These are phyloP conservation scores for Aromia moschata DNA, from an alignment of 2,888 invertebrate genomes.

Conservation along the genomic window DNA sequence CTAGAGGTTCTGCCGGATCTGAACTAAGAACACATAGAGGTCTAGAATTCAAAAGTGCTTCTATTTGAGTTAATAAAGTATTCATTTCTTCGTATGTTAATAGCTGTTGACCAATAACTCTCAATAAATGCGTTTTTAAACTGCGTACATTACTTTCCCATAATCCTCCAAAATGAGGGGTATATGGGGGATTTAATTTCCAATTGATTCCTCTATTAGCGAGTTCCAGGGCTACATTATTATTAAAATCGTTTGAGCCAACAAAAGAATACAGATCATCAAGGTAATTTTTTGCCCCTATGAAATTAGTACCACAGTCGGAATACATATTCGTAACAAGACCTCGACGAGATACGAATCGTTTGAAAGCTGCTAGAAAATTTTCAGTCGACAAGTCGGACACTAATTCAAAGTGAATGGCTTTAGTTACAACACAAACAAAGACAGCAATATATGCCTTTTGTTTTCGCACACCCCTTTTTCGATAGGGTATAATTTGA, in stretches of 20 bases:
- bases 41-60: too few species aligned
- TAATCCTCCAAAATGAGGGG: conserved; percentile 5
- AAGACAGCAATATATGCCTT: conserved; percentile 2
- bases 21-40: too few species aligned
- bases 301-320: neutral
- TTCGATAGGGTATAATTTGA: neutral
- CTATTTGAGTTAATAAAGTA: too few species aligned
- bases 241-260: too few species aligned
- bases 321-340: neutral
- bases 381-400: neutral
- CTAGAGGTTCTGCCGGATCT: too few species aligned
- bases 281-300: neutral
- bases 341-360: neutral
- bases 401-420: neutral
- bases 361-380: conserved; percentile 7
- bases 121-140: conserved; percentile 1
- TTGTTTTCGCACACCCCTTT: neutral
- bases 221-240: too few species aligned
- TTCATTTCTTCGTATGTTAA: too few species aligned
- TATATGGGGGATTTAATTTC: too few species aligned
- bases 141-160: conserved; percentile 7
- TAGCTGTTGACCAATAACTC: neutral
- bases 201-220: too few species aligned
- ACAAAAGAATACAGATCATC: too few species aligned
- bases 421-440: neutral